A percentile compares a stretch with the other conserved stretches of the same genome.
These are phyloP conservation scores for Drosophila melanocephala DNA, from an alignment of 2,888 invertebrate genomes.

Conservation along the genomic window DNA sequence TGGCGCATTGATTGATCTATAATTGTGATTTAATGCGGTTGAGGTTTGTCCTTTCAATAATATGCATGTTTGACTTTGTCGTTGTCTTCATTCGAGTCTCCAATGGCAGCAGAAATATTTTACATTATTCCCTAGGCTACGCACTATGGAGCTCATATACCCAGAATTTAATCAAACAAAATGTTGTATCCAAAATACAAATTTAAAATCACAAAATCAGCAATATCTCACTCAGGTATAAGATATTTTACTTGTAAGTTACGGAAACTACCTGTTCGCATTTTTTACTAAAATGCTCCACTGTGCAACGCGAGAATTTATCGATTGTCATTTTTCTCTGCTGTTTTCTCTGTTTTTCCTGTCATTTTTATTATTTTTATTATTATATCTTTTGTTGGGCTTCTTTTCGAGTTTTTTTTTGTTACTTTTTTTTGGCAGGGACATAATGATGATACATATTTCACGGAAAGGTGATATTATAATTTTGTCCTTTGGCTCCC, in stretches of 20 bases:
- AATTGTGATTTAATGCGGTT: conserved; percentile 26
- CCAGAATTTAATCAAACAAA: not conserved
- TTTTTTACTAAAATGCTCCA: not conserved
- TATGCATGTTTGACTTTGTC: conserved; percentile 12
- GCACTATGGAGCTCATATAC: not conserved
- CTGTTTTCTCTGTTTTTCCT: conserved; percentile 20
- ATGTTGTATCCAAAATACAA: not conserved
- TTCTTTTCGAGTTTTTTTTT: not conserved
- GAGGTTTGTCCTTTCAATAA: not conserved
- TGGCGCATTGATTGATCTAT: conserved; percentile 9
- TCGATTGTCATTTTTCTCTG: conserved; percentile 63
- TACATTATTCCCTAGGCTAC: not conserved
- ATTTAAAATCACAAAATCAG: not conserved
- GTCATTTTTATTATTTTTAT: conserved; percentile 25
- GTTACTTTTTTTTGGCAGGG: conserved; percentile 11
- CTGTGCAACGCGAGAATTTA: conserved; percentile 60
- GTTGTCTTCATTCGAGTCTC: conserved; percentile 12
- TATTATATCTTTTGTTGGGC: conserved; percentile 22
- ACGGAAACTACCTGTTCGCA: not conserved
- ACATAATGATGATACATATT: conserved; percentile 55
- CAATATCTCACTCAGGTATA: not conserved
- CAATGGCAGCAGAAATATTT: conserved; percentile 10
- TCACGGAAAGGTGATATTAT: conserved; percentile 43
- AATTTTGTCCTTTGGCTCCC: conserved; percentile 23
- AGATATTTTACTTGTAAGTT: not conserved